Conservation (phyloP, 2,797 vertebrate species). For the Phataginus tricuspis region DNA sequence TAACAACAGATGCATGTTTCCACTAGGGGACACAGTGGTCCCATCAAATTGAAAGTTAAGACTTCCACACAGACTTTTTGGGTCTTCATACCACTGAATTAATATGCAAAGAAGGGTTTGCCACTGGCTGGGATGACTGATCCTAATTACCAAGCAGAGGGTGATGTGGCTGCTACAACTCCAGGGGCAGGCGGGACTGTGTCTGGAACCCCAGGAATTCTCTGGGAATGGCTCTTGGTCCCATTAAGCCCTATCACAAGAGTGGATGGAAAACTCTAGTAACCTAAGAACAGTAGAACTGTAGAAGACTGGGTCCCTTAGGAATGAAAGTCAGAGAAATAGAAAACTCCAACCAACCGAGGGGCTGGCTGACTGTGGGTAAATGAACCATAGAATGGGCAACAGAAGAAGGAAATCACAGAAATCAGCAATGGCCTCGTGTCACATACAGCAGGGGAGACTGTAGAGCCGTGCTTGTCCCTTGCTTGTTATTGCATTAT, state of each 20-base stretch:
- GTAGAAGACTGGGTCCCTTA: background rate
- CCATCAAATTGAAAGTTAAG: background rate
- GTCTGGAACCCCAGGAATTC: background rate
- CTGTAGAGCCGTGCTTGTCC: background rate
- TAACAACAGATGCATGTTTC: background rate
- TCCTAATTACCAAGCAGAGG: background rate
- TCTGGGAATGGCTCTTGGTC: background rate
- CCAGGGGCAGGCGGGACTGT: background rate
- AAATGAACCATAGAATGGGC: background rate
- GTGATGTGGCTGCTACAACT: background rate
- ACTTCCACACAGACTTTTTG: background rate
- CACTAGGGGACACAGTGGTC: background rate
- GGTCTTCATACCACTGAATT: background rate
- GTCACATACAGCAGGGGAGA: background rate
- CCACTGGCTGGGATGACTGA: too few relatives aligned
- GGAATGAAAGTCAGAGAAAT: background rate
- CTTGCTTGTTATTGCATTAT: background rate
- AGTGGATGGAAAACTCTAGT: background rate
- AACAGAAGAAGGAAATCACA: background rate
- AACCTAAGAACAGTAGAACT: background rate
- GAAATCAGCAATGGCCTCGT: background rate
- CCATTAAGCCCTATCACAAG: background rate
- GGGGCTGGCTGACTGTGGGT: background rate
- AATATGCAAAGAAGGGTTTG: background rate
- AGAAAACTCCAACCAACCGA: background rate